These are phyloP conservation scores for Melanostigma gelatinosum DNA, from an alignment of 2,113 vertebrate genomes.

Conservation along the genomic window DNA sequence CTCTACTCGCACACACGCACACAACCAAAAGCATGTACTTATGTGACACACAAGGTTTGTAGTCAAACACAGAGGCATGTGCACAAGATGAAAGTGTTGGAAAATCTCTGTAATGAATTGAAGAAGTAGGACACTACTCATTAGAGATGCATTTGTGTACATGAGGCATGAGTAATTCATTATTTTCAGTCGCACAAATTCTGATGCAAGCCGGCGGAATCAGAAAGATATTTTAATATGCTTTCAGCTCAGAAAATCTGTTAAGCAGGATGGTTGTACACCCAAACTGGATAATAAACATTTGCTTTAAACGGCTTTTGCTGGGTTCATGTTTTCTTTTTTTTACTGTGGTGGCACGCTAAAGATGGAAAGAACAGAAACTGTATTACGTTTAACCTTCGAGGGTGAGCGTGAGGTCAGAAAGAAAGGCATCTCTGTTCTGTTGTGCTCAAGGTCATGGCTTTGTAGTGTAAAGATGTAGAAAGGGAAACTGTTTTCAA, in stretches of 20 bases:
- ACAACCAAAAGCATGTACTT: constrained; percentile 35
- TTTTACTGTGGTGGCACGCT: constrained; percentile 9
- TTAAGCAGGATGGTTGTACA: constrained; percentile 48
- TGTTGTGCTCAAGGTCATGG: background rate
- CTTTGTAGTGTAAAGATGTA: background rate
- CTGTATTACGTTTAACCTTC: constrained; percentile 25
- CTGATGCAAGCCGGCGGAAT: constrained; percentile 38
- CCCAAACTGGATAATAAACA: constrained; percentile 42
- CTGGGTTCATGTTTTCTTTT: constrained; percentile 31
- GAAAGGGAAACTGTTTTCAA: background rate
- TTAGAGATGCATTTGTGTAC: constrained; percentile 74
- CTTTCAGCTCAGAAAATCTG: constrained; percentile 52
- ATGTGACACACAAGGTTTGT: constrained; percentile 62
- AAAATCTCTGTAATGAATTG: constrained; percentile 73
- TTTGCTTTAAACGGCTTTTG: constrained; percentile 46
- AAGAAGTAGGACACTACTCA: constrained; percentile 78
- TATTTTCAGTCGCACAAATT: constrained; percentile 61
- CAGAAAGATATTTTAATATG: constrained; percentile 54
- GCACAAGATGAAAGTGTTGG: constrained; percentile 65
- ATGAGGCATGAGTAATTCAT: constrained; percentile 45
- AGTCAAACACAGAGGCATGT: constrained; percentile 56
- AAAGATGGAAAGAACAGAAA: constrained; percentile 24
- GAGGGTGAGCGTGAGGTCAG: background rate
- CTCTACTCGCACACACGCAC: background rate
- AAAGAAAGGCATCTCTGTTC: constrained; percentile 17